phyloP scores from a whole-genome alignment of 2,113 vertebrate genomes.

The Ageneiosus marmoratus region DNA sequence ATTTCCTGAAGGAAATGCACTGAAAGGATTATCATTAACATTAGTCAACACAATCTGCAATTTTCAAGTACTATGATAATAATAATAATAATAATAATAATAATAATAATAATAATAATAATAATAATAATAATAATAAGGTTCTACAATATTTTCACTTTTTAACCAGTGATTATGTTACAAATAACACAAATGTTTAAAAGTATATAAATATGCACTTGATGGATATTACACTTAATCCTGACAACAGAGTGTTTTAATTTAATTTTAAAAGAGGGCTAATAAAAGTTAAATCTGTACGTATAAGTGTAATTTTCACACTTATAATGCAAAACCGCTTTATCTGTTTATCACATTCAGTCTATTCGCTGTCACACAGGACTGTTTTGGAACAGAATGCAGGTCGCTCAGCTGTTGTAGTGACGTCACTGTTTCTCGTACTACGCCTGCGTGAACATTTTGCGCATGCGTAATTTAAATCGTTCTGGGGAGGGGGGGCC shows the following conservation, averaged over 20 bases:
- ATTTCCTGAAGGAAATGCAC: too few species aligned
- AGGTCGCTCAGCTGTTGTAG: constrained; percentile 73
- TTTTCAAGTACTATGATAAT: too few species aligned
- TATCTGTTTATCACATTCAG: too few species aligned
- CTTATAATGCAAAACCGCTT: not conserved
- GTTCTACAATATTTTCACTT: too few species aligned
- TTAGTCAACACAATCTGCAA: too few species aligned
- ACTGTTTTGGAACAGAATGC: constrained; percentile 34
- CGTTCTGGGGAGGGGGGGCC: not conserved
- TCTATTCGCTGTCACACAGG: not conserved
- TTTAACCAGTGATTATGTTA: not conserved
- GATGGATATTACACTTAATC: not conserved
- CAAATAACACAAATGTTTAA: not conserved
- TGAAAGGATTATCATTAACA: too few species aligned
- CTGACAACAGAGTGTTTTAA: not conserved
- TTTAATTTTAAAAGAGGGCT: not conserved
- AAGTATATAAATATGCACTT: not conserved
- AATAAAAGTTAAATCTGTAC: not conserved
- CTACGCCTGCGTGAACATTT: not conserved
- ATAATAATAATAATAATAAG: too few species aligned
- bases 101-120: too few species aligned
- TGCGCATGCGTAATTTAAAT: not conserved
- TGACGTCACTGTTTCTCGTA: not conserved
- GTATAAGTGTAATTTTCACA: not conserved
- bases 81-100: too few species aligned